phyloP scores from a whole-genome alignment of 1,140 invertebrate genomes.

The Steinernema khuongi region DNA sequence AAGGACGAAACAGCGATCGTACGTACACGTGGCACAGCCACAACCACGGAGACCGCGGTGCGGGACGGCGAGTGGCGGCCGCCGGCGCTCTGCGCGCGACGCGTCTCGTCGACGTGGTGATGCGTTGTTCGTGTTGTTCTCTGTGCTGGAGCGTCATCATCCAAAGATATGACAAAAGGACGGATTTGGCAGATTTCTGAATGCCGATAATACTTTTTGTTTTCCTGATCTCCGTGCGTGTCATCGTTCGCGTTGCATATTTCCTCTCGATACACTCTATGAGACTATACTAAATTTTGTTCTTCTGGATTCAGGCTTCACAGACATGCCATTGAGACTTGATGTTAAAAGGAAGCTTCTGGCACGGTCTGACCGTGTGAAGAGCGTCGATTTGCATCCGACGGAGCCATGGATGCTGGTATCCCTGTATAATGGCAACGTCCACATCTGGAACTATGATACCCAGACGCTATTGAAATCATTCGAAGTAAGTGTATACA shows the following conservation, averaged over 20 bases:
- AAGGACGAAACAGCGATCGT: background rate
- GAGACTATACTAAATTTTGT: too few relatives aligned
- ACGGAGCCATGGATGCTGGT: slow-evolving; percentile 96
- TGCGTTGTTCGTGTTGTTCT: slow-evolving; percentile 5
- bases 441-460: slow-evolving; percentile 98
- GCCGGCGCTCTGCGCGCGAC: background rate
- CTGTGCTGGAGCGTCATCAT: background rate
- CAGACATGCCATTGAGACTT: slow-evolving; percentile 76
- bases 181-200: background rate
- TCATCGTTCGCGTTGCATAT: too few relatives aligned
- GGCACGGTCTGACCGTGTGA: slow-evolving; percentile 92
- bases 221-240: background rate
- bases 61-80: background rate
- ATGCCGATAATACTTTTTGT: background rate
- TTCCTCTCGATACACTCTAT: too few relatives aligned
- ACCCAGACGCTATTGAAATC: slow-evolving; percentile 76
- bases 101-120: slow-evolving; percentile 4
- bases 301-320: background rate
- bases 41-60: background rate
- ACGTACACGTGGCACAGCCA: background rate
- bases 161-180: background rate
- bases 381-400: slow-evolving; percentile 93
- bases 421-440: slow-evolving; percentile 94
- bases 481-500: slow-evolving; percentile 68
- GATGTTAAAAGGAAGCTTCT: slow-evolving; percentile 96